phyloP scores from a whole-genome alignment of 2,888 invertebrate genomes.

The Ephialtes manifestator region DNA sequence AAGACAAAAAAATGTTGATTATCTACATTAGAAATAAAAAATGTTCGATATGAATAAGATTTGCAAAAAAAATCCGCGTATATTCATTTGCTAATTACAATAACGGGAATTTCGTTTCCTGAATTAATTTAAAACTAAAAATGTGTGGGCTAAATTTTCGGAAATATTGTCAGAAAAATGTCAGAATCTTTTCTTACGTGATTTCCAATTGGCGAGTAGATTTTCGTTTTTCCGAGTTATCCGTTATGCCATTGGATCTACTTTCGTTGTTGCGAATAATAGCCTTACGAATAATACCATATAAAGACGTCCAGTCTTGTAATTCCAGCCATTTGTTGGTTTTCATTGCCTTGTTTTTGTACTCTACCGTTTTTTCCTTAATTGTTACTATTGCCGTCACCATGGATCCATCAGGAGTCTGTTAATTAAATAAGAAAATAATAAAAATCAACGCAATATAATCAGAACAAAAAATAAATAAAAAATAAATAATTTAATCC shows the following conservation, averaged over 20 bases:
- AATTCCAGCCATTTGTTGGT: constrained; percentile 81
- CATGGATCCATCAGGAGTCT: constrained; percentile 77
- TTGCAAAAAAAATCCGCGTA: too few species aligned
- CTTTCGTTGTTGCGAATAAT: constrained; percentile 73
- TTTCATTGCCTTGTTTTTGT: constrained; percentile 75
- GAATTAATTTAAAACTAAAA: too few species aligned
- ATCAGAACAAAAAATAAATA: neutral
- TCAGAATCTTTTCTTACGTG: constrained; percentile 73
- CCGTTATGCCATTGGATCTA: constrained; percentile 40
- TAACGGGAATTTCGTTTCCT: too few species aligned
- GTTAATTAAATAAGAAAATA: constrained; percentile 41
- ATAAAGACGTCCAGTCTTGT: constrained; percentile 79
- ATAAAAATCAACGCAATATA: neutral
- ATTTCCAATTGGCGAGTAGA: constrained; percentile 78
- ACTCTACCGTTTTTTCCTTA: constrained; percentile 77
- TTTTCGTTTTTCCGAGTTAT: constrained; percentile 71
- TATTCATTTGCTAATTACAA: too few species aligned
- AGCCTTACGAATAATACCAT: constrained; percentile 77
- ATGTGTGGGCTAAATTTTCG: too few species aligned
- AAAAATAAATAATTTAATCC: neutral
- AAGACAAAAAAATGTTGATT: too few species aligned
- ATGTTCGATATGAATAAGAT: too few species aligned
- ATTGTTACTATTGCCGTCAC: constrained; percentile 80
- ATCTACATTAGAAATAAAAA: too few species aligned
- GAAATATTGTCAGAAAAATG: neutral